These are phyloP conservation scores for Calyptomena viridis DNA, from an alignment of 2,113 vertebrate species.

Conservation along the genomic window DNA sequence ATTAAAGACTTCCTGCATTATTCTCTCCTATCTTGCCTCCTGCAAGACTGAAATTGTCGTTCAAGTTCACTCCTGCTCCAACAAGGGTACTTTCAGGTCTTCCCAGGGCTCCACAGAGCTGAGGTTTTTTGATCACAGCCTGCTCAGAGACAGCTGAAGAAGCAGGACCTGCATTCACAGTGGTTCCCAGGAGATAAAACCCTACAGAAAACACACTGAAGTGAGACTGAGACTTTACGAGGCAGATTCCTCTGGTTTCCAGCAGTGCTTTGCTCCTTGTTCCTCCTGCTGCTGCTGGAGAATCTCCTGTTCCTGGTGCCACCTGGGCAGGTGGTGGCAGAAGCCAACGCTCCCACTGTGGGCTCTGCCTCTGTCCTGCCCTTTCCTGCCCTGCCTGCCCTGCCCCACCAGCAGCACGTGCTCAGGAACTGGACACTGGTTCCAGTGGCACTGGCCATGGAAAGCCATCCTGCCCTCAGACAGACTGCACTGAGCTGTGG, in stretches of 20 bases:
- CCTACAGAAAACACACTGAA: not conserved
- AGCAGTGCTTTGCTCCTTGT: not conserved
- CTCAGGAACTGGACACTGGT: not conserved
- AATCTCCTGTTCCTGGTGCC: not conserved
- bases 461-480: not conserved
- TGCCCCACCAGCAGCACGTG: not conserved
- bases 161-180: not conserved
- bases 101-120: not conserved
- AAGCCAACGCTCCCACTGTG: not conserved
- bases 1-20: not conserved
- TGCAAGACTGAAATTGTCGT: not conserved
- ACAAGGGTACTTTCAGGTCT: not conserved
- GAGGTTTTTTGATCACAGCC: not conserved
- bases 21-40: not conserved
- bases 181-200: not conserved
- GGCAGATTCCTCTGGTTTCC: not conserved
- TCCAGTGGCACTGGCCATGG: no score
- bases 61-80: not conserved
- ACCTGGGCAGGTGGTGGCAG: not conserved
- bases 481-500: not conserved
- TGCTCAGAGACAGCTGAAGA: not conserved
- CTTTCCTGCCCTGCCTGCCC: no score
- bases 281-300: not conserved
- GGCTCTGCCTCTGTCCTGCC: not conserved
- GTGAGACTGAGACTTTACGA: not conserved